Evolutionary conservation across 2,113 vertebrate species (phyloP).

Genomic region (Numenius arquata): DNA sequence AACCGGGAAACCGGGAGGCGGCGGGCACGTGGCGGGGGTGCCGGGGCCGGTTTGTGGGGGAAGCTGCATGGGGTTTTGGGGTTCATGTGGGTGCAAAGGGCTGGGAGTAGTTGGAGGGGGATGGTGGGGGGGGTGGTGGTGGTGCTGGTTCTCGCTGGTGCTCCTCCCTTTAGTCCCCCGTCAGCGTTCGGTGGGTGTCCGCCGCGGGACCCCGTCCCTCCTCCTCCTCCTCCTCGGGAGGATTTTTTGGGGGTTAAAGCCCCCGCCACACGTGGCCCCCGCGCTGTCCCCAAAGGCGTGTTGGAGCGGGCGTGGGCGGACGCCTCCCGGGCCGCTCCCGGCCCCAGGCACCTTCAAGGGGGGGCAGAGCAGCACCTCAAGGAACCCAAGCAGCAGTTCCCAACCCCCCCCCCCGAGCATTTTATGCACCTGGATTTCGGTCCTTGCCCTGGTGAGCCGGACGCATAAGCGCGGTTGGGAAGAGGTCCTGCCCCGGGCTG

Average conservation of each 20-base stretch:
- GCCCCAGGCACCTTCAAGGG: rapidly evolving
- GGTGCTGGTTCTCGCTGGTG: neutral
- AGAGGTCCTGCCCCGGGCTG: neutral
- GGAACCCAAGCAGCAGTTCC: too few relatives aligned
- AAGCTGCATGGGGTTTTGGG: neutral
- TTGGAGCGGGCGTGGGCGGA: neutral
- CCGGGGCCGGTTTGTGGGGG: rapidly evolving
- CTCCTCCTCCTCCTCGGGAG: neutral
- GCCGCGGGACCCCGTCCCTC: neutral
- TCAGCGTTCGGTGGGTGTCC: neutral
- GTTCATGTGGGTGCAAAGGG: too few relatives aligned
- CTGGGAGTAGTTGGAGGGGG: neutral
- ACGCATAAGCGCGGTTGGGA: rapidly evolving
- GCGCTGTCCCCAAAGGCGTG: rapidly evolving
- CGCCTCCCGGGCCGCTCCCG: neutral
- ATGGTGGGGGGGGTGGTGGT: too few relatives aligned
- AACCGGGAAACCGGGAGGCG: neutral
- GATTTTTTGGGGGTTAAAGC: neutral
- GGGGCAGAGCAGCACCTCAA: too few relatives aligned
- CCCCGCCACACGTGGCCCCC: neutral
- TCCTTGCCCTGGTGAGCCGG: too few relatives aligned
- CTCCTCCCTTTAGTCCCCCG: neutral
- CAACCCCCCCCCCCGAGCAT: neutral
- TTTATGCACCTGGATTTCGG: rapidly evolving
- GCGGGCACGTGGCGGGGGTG: neutral